Base-by-base conservation (phyloP, 2,888 invertebrate genomes). In the Empis livida region DNA sequence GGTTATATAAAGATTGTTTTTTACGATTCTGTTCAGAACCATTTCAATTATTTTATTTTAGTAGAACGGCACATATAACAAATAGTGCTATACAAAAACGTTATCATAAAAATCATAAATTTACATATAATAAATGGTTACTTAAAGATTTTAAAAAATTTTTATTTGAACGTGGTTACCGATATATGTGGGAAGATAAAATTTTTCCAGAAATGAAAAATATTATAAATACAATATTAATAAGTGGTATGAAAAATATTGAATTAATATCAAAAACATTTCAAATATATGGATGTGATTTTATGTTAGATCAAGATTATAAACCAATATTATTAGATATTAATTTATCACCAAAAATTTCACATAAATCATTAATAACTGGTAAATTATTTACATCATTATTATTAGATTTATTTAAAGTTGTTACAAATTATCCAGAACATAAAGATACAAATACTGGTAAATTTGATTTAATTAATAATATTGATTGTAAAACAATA, bases 291-390 rank as follows among this genome's bases (percentile, higher is more conserved):
- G 94, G 93, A 6, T 92, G 92, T 45, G 94, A 95, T 70, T 94
- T 94, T 64, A 84, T 94, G 74, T 65, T 94, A 37, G 84, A 87
- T 48, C 84, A 90, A 59, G 82, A 87, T 57, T 86, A 80, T 56
- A 77, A 80, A 51, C 91, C 92, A 0, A 92, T 91, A 84, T 70
- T 94, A 50, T 86, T 95, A 57, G 94, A 95, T 73, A 91, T 94
- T 54, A 94, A 95, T 71, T 85, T 88, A 2, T 82, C 84, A 61
- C 93, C 93, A 27, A 27, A 27, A 27, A 8, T 27, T 8, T 27
- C 23, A 27, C 23, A 27, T 27, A 27, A 27, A 6, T 27, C 23
- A 27, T 27, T 27, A 27, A 27, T 27, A 27, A 27, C 23, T 27
- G 23, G 23, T 27, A 27, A 27, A 27, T 27, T 27, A 27, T 27